These are phyloP conservation scores for Salvelinus fontinalis DNA, from an alignment of 2,113 vertebrate genomes.

Conservation along the genomic window DNA sequence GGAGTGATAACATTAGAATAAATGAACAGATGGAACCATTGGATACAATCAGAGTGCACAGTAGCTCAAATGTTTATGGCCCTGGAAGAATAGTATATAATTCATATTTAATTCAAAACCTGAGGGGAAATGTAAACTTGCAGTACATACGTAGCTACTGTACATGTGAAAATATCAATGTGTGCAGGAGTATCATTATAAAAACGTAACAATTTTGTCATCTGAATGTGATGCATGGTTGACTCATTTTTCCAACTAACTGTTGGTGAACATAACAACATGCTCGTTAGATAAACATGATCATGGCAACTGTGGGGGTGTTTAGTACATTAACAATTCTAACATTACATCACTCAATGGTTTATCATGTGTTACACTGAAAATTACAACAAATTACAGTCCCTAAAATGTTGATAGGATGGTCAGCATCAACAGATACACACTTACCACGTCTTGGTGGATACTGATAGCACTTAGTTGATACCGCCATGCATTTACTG, in stretches of 20 bases:
- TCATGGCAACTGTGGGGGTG: background rate
- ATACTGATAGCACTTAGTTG: background rate
- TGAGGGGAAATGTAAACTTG: background rate
- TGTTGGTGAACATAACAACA: background rate
- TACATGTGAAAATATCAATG: background rate
- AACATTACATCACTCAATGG: background rate
- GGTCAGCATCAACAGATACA: background rate
- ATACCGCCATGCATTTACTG: background rate
- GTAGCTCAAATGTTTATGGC: background rate
- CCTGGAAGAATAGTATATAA: background rate
- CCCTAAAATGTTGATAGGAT: background rate
- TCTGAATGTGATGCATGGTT: background rate
- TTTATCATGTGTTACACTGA: background rate
- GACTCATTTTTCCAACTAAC: background rate
- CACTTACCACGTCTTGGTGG: background rate
- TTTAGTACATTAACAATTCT: background rate
- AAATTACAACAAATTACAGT: background rate
- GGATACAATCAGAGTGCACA: background rate
- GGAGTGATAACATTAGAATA: background rate
- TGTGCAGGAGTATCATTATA: background rate
- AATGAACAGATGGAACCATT: constrained; percentile 3
- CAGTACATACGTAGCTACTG: background rate
- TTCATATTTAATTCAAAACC: background rate
- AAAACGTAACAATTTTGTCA: background rate
- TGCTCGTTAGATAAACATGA: background rate